Conservation (phyloP, 2,797 vertebrate species). For the Chelmon rostratus region DNA sequence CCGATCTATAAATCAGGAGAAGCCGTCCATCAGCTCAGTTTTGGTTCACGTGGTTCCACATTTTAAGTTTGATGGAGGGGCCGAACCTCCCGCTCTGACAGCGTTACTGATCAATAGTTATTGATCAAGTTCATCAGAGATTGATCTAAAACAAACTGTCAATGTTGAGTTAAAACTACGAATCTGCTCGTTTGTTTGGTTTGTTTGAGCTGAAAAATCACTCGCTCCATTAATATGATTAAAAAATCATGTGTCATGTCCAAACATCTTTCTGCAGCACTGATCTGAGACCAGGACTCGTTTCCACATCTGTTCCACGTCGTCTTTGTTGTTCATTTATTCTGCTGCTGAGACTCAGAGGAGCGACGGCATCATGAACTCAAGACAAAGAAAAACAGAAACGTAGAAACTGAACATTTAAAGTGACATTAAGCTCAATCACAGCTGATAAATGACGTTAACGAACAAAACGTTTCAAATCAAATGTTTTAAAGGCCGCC, state of each 20-base stretch:
- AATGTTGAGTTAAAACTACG: background rate
- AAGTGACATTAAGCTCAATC: too few relatives aligned
- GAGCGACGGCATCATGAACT: too few relatives aligned
- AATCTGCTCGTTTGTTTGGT: background rate
- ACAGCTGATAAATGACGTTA: too few relatives aligned
- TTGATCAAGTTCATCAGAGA: slow-evolving; percentile 21
- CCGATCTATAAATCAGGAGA: slow-evolving; percentile 1
- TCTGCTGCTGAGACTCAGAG: background rate
- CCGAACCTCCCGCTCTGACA: background rate
- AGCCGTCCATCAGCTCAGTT: slow-evolving; percentile 11
- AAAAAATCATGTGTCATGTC: background rate
- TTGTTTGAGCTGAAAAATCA: background rate
- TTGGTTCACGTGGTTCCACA: slow-evolving; percentile 3
- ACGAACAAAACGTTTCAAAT: too few relatives aligned
- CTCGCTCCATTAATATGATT: background rate
- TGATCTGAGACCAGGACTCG: background rate
- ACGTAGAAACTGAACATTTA: too few relatives aligned
- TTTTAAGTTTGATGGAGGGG: slow-evolving; percentile 14
- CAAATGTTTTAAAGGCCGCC: too few relatives aligned
- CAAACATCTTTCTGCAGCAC: background rate
- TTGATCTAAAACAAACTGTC: background rate
- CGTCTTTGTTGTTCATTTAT: background rate
- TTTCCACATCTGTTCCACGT: background rate
- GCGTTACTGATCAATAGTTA: slow-evolving; percentile 12
- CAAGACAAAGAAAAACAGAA: too few relatives aligned